These are phyloP conservation scores for Gopherus evgoodei DNA, from an alignment of 2,113 vertebrate genomes.

Conservation along the genomic window DNA sequence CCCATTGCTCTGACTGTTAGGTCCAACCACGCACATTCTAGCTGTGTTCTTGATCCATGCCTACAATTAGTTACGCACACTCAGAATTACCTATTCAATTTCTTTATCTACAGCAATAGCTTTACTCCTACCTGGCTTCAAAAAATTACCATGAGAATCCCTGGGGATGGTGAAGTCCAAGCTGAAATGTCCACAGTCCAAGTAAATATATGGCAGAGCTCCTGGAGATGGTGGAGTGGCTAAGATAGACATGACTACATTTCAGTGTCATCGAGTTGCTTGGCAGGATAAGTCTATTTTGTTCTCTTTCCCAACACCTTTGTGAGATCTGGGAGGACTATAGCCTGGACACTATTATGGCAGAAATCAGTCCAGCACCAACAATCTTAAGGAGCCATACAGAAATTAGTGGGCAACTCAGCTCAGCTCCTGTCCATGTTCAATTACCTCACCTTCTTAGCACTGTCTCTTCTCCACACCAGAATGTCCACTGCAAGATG, in stretches of 20 bases:
- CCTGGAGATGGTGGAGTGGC: constrained; percentile 16
- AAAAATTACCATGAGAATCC: neutral
- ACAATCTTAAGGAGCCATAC: constrained; percentile 22
- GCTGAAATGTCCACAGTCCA: neutral
- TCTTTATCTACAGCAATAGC: constrained; percentile 13
- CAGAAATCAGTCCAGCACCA: constrained; percentile 33
- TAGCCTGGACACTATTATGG: neutral
- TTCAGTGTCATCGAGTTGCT: neutral
- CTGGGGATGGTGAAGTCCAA: constrained; percentile 26
- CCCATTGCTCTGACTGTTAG: neutral
- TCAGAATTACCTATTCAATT: neutral
- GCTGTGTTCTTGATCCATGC: neutral
- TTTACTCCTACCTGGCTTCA: neutral
- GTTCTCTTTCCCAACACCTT: neutral
- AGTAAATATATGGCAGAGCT: constrained; percentile 34
- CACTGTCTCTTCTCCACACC: neutral
- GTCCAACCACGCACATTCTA: no score
- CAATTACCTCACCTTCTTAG: constrained; percentile 27
- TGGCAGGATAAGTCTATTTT: neutral
- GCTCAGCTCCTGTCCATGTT: neutral
- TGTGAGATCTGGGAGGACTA: constrained; percentile 11
- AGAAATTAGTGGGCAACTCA: neutral
- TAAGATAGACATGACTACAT: neutral
- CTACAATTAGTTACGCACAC: neutral
- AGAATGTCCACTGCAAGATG: neutral